Conservation (phyloP, 1,140 invertebrate species). For the Pemphigus obesinymphae region DNA sequence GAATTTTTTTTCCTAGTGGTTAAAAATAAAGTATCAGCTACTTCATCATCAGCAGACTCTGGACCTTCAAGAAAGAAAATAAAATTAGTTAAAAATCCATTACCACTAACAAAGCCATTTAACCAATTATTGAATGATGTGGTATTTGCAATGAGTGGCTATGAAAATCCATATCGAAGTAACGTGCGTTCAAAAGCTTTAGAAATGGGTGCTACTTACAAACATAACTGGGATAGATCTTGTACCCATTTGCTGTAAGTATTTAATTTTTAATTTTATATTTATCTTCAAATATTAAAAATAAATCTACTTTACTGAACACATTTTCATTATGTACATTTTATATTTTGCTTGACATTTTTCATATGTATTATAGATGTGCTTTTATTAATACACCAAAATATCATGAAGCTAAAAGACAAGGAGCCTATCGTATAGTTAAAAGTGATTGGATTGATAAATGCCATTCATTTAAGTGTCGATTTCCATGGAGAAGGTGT, state of each 20-base stretch:
- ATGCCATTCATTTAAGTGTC: conserved; percentile 59
- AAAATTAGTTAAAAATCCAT: conserved; percentile 39
- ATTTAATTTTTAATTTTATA: neutral
- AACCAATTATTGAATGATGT: conserved; percentile 61
- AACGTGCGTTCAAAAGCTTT: conserved; percentile 64
- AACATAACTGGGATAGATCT: conserved; percentile 64
- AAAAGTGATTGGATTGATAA: conserved; percentile 71
- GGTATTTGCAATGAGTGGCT: conserved; percentile 77
- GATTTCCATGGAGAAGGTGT: conserved; percentile 66
- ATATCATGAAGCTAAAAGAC: conserved; percentile 65
- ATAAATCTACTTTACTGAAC: too few species aligned
- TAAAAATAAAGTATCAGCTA: neutral
- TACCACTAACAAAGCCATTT: conserved; percentile 53
- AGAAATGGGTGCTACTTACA: conserved; percentile 75
- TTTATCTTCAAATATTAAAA: too few species aligned
- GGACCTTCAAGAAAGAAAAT: neutral
- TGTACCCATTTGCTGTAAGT: conserved; percentile 81
- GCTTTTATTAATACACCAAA: conserved; percentile 86
- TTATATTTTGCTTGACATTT: neutral
- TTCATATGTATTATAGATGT: conserved; percentile 59
- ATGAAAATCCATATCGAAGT: conserved; percentile 71
- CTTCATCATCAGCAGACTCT: neutral
- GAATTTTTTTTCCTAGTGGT: neutral
- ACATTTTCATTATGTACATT: too few species aligned
- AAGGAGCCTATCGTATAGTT: conserved; percentile 60